Evolutionary conservation across 1,140 invertebrate genomes (phyloP).

Genomic region (Cydia pomonella): DNA sequence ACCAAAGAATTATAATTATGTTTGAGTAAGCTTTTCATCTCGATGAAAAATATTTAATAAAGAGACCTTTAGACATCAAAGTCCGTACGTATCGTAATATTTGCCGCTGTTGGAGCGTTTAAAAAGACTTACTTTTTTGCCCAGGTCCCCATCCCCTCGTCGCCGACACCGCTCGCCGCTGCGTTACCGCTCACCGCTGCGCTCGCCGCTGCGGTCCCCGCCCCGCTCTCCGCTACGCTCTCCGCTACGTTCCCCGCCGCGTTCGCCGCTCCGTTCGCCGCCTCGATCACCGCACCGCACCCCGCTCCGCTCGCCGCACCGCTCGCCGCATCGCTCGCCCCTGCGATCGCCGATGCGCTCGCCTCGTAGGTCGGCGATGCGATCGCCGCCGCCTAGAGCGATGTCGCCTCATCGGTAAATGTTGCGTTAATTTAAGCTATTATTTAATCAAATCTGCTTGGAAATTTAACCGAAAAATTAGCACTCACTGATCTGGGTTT

Average conservation of each 20-base stretch:
- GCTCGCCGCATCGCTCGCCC: conserved; percentile 44
- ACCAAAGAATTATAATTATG: no score
- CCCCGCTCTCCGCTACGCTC: conserved; percentile 46
- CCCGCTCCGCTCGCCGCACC: conserved; percentile 46
- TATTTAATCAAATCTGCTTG: no score
- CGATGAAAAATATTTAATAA: no score
- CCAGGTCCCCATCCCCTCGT: conserved; percentile 67
- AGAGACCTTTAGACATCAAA: no score
- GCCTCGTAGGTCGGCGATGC: conserved; percentile 46
- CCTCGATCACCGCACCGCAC: conserved; percentile 47
- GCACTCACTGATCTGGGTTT: no score
- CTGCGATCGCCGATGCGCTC: conserved; percentile 47
- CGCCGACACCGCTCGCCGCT: conserved; percentile 53
- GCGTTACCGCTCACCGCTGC: conserved; percentile 39
- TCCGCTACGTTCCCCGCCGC: conserved; percentile 30
- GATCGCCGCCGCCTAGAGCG: conserved; percentile 41
- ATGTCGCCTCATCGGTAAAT: conserved; percentile 60
- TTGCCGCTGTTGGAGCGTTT: no score
- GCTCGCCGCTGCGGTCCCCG: conserved; percentile 44
- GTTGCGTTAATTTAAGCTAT: not conserved
- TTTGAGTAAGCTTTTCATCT: no score
- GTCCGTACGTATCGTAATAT: no score
- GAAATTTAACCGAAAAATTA: no score
- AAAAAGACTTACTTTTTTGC: not conserved
- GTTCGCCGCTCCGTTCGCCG: conserved; percentile 42